Conservation (phyloP, 1,140 invertebrate species). For the Philopotamus ludificatus region DNA sequence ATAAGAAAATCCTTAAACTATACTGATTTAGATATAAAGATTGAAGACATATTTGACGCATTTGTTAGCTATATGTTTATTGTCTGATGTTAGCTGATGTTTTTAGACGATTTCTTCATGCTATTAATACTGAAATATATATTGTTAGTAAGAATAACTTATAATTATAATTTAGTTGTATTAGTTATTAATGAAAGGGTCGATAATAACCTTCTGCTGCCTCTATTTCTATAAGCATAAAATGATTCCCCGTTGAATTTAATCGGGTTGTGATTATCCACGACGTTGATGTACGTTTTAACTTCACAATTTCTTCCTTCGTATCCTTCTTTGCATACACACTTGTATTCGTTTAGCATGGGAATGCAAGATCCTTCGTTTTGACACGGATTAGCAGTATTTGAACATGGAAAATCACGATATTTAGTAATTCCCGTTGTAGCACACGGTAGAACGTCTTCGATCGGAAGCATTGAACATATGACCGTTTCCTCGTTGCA, state of each 20-base stretch:
- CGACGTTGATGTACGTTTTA: slow-evolving; percentile 51
- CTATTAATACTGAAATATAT: slow-evolving; percentile 39
- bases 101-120: slow-evolving; percentile 25
- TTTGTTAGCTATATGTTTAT: slow-evolving; percentile 25
- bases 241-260: slow-evolving; percentile 55
- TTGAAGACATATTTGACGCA: slow-evolving; percentile 33
- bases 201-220: slow-evolving; percentile 54
- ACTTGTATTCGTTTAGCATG: slow-evolving; percentile 57
- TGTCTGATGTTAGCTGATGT: slow-evolving; percentile 38
- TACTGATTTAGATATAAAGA: slow-evolving; percentile 25
- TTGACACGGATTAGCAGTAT: slow-evolving; percentile 58
- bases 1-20: slow-evolving; percentile 30
- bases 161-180: neutral
- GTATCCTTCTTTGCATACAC: slow-evolving; percentile 51
- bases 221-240: slow-evolving; percentile 54
- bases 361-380: slow-evolving; percentile 68
- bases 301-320: slow-evolving; percentile 55
- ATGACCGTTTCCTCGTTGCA: slow-evolving; percentile 48
- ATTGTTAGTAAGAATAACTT: neutral
- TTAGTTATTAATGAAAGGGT: neutral
- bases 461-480: slow-evolving; percentile 51
- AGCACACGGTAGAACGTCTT: slow-evolving; percentile 52
- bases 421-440: slow-evolving; percentile 53
- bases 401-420: slow-evolving; percentile 48
- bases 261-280: slow-evolving; percentile 52